Evolutionary conservation across 2,888 invertebrate genomes (phyloP).

Genomic region (Callyntrura sp.): DNA sequence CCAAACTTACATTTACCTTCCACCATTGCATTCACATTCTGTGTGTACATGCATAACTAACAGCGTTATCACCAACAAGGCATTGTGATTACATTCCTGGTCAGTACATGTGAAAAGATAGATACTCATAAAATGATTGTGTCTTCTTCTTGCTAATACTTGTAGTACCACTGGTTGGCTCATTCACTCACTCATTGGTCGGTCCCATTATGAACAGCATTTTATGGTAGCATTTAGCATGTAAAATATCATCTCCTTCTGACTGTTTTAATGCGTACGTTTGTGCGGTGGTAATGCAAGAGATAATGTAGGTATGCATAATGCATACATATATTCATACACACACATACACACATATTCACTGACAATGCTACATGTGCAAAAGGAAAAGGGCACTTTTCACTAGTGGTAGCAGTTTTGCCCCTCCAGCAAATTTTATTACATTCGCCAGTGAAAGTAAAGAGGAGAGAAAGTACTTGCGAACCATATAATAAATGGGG

Average conservation of each 20-base stretch:
- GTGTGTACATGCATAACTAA: not conserved
- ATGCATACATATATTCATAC: constrained; percentile 3
- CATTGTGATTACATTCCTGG: constrained; percentile 25
- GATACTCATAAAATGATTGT: constrained; percentile 8
- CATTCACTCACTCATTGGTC: constrained; percentile 30
- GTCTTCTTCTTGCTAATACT: not conserved
- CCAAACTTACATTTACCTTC: not conserved
- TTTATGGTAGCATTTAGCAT: constrained; percentile 73
- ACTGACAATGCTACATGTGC: constrained; percentile 24
- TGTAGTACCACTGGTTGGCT: not conserved
- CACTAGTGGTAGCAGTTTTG: constrained; percentile 68
- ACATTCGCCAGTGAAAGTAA: constrained; percentile 64
- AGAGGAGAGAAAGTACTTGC: constrained; percentile 64
- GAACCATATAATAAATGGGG: constrained; percentile 57
- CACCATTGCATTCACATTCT: not conserved
- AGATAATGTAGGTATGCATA: constrained; percentile 4
- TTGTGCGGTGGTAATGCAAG: constrained; percentile 49
- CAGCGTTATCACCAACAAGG: not conserved
- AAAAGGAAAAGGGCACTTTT: constrained; percentile 72
- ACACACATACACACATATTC: not conserved
- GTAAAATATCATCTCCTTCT: constrained; percentile 48
- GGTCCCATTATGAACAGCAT: constrained; percentile 54
- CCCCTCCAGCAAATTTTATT: constrained; percentile 75
- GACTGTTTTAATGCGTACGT: constrained; percentile 61
- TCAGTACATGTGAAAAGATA: constrained; percentile 11